A percentile compares a stretch with the other conserved stretches of the same genome.
Evolutionary conservation across 2,888 invertebrate genomes (phyloP).

Genomic region (Drosophila birchii): DNA sequence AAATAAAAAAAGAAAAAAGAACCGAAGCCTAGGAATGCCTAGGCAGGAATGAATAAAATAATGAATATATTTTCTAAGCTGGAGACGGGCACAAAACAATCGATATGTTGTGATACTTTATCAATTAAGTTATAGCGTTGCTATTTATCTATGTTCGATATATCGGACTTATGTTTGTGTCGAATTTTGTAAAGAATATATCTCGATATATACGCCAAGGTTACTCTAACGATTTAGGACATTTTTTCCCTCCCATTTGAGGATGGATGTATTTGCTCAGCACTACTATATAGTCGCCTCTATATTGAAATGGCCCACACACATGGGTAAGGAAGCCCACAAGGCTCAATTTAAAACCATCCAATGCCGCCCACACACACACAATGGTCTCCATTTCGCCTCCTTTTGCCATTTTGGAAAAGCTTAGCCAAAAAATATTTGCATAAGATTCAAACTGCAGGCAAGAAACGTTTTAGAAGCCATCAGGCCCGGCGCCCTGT

Average conservation of each 20-base stretch:
- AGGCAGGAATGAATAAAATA: not conserved
- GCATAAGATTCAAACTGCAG: conserved; percentile 77
- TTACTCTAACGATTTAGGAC: not conserved
- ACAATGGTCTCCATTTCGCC: conserved; percentile 31
- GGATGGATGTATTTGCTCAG: not conserved
- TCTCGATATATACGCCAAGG: not conserved
- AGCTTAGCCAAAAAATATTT: conserved; percentile 76
- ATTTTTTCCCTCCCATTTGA: not conserved
- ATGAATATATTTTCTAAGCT: not conserved
- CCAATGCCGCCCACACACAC: conserved; percentile 17
- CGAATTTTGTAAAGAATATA: not conserved
- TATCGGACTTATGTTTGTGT: not conserved
- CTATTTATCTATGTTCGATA: not conserved
- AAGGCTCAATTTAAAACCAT: conserved; percentile 66
- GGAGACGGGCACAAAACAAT: not conserved
- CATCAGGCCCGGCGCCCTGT: not conserved
- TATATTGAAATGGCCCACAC: conserved; percentile 19
- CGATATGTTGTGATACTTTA: not conserved
- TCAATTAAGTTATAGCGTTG: not conserved
- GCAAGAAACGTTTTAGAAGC: conserved; percentile 54
- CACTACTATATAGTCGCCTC: not conserved
- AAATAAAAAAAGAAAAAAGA: not conserved
- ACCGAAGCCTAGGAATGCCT: not conserved
- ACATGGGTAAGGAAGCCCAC: conserved; percentile 39
- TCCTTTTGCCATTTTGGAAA: conserved; percentile 56